phyloP scores from a whole-genome alignment of 1,140 invertebrate species.

The Drosophila dunni region DNA sequence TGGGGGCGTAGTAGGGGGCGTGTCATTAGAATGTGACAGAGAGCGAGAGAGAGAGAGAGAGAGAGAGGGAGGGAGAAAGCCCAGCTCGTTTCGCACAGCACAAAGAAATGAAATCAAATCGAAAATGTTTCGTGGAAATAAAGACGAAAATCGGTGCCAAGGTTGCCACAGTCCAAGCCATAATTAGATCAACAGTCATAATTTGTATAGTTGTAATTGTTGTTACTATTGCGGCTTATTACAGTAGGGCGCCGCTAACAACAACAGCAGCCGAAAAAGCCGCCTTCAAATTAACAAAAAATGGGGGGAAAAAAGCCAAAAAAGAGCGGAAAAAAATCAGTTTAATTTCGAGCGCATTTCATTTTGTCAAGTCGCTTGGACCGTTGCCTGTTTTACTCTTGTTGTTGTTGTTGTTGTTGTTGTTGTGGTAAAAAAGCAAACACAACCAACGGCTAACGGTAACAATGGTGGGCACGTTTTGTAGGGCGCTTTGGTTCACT shows the following conservation, averaged over 20 bases:
- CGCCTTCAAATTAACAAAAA: slow-evolving; percentile 46
- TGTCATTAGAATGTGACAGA: slow-evolving; percentile 22
- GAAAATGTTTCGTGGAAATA: background rate
- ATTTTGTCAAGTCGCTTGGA: slow-evolving; percentile 72
- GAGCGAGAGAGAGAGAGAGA: slow-evolving; percentile 34
- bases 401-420: slow-evolving; percentile 15
- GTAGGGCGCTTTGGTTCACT: slow-evolving; percentile 38
- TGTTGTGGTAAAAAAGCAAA: slow-evolving; percentile 24
- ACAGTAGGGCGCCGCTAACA: slow-evolving; percentile 36
- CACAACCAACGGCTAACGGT: slow-evolving; percentile 21
- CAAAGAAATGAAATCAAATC: background rate
- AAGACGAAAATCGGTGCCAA: slow-evolving; percentile 64
- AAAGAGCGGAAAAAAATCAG: slow-evolving; percentile 47
- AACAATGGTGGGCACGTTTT: slow-evolving; percentile 44
- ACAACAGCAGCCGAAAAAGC: slow-evolving; percentile 40
- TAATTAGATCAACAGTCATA: slow-evolving; percentile 81
- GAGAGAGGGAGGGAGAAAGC: slow-evolving; percentile 18
- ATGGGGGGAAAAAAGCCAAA: slow-evolving; percentile 36
- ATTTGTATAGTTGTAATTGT: slow-evolving; percentile 71
- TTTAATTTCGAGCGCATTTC: slow-evolving; percentile 74
- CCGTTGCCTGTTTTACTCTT: slow-evolving; percentile 44
- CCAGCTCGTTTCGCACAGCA: background rate
- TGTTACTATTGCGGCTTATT: slow-evolving; percentile 23
- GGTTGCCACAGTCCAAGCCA: slow-evolving; percentile 68
- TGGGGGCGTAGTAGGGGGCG: too few relatives aligned